Evolutionary conservation across 2,888 invertebrate species (phyloP).

Genomic region (Zonitis immaculata): DNA sequence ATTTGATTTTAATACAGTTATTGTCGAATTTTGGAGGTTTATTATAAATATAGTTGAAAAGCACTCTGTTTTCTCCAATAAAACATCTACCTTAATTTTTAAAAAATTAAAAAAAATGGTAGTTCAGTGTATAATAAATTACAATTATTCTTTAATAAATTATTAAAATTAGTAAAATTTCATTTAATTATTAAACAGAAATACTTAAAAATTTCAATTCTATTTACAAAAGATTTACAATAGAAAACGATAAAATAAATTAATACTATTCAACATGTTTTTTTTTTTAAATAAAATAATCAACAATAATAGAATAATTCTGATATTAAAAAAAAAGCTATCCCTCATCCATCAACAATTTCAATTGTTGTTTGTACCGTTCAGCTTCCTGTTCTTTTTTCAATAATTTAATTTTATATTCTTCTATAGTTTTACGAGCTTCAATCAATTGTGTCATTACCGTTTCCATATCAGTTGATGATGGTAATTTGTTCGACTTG

Average conservation of each 20-base stretch:
- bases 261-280: slow-evolving; percentile 1
- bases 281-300: slow-evolving; percentile 1
- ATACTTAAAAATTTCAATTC: not conserved
- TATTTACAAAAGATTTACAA: slow-evolving; percentile 7
- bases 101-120: not conserved
- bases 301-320: too few species aligned
- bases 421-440: slow-evolving; percentile 41
- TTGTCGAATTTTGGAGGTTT: not conserved
- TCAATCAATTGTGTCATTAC: slow-evolving; percentile 41
- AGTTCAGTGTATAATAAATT: not conserved
- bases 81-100: not conserved
- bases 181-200: too few species aligned
- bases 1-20: too few species aligned
- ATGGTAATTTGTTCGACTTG: not conserved
- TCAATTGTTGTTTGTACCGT: slow-evolving; percentile 41
- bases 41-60: not conserved
- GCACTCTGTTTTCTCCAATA: not conserved
- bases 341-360: slow-evolving; percentile 35
- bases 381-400: slow-evolving; percentile 44
- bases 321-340: slow-evolving; percentile 11
- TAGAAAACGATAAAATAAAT: slow-evolving; percentile 3
- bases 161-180: not conserved
- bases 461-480: slow-evolving; percentile 31
- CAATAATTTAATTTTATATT: slow-evolving; percentile 41
- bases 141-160: slow-evolving; percentile 1